Evolutionary conservation across 2,888 invertebrate genomes (phyloP).

Genomic region (Digitonthophagus gazella): DNA sequence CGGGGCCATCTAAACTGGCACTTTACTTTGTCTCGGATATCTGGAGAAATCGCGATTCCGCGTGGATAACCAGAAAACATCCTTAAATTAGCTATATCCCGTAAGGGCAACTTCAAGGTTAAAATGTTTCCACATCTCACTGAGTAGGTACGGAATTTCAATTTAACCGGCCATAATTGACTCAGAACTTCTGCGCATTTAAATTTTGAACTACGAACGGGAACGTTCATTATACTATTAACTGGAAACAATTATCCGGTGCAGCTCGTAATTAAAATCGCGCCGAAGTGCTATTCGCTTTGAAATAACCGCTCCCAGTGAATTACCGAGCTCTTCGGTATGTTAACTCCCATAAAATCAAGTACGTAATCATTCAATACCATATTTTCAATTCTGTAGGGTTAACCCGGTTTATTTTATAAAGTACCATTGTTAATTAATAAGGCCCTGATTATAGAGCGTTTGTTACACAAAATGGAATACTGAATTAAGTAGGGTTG

Average conservation of each 20-base stretch:
- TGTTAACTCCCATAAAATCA: background rate
- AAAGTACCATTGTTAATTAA: background rate
- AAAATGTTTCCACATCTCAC: background rate
- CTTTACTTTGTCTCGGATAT: background rate
- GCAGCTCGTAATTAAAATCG: constrained; percentile 4
- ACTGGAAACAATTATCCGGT: constrained; percentile 15
- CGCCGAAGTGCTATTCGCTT: constrained; percentile 5
- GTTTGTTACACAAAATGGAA: background rate
- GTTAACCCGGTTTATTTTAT: background rate
- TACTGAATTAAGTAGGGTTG: no score
- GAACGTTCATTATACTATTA: constrained; percentile 2
- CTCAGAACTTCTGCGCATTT: background rate
- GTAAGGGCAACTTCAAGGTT: background rate
- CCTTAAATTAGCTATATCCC: background rate
- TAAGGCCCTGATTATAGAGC: background rate
- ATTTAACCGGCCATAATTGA: background rate
- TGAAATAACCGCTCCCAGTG: constrained; percentile 1
- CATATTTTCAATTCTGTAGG: background rate
- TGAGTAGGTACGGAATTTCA: background rate
- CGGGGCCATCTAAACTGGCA: background rate
- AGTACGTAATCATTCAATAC: background rate
- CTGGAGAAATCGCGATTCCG: background rate
- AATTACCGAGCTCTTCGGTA: background rate
- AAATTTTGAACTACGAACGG: background rate
- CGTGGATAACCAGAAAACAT: background rate